Evolutionary conservation across 2,797 vertebrate species (phyloP).

Genomic region (Ptychobarbus kaznakovi): DNA sequence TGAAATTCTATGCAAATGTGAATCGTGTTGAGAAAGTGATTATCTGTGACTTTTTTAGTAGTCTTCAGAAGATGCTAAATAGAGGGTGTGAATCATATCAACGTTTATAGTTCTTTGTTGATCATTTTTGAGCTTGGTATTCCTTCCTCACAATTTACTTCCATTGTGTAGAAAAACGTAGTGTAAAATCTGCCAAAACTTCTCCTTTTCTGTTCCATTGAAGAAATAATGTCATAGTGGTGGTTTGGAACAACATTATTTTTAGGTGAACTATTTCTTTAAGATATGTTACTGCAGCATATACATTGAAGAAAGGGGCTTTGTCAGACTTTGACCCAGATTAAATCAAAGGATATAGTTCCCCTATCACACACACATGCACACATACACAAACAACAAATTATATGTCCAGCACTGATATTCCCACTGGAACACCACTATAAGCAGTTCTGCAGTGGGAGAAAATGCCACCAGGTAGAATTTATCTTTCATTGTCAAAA

Average conservation of each 20-base stretch:
- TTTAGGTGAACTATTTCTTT: background rate
- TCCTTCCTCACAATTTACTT: background rate
- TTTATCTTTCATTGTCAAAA: slow-evolving; percentile 25
- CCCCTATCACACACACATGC: background rate
- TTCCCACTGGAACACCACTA: background rate
- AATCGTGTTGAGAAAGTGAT: background rate
- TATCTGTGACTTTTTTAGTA: background rate
- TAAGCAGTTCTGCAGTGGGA: background rate
- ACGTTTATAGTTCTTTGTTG: background rate
- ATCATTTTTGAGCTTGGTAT: background rate
- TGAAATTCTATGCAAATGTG: background rate
- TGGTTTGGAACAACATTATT: background rate
- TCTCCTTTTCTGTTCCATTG: background rate
- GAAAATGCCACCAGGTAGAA: background rate
- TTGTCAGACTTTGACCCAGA: slow-evolving; percentile 34
- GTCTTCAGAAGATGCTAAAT: background rate
- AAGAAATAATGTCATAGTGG: background rate
- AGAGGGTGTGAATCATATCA: background rate
- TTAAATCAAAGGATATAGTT: slow-evolving; percentile 35
- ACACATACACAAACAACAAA: slow-evolving; percentile 25
- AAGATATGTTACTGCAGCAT: background rate
- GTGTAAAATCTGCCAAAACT: background rate
- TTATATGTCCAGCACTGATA: slow-evolving; percentile 18
- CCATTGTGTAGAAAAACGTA: background rate
- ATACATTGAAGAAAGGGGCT: slow-evolving; percentile 14